Evolutionary conservation across 2,797 vertebrate genomes (phyloP).

Genomic region (Cheirogaleus major): DNA sequence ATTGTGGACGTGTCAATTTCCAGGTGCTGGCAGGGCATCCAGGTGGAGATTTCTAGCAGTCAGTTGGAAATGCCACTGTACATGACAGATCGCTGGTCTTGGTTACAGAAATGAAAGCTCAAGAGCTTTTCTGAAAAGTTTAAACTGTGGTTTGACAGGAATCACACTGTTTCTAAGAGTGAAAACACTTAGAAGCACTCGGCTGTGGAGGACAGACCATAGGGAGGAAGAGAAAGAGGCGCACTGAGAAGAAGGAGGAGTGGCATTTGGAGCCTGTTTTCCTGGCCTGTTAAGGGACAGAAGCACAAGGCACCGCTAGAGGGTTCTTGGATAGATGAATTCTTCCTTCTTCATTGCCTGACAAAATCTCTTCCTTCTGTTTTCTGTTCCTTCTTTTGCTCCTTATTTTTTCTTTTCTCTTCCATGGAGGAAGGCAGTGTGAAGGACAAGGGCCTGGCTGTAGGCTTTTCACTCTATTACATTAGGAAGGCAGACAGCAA

Average conservation of each 20-base stretch:
- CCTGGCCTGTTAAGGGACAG: neutral
- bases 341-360: neutral
- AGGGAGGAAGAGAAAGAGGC: slow-evolving; percentile 28
- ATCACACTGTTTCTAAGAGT: slow-evolving; percentile 61
- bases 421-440: neutral
- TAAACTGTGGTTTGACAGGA: slow-evolving; percentile 73
- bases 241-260: neutral
- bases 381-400: neutral
- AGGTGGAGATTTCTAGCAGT: slow-evolving; percentile 57
- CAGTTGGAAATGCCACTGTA: slow-evolving; percentile 57
- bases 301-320: neutral
- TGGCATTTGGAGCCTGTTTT: neutral
- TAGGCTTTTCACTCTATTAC: neutral
- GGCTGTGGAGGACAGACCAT: slow-evolving; percentile 40
- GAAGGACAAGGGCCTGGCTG: accelerated
- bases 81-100: slow-evolving; percentile 67
- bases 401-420: neutral
- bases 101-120: slow-evolving; percentile 69
- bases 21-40: neutral
- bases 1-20: neutral
- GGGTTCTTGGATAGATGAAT: neutral
- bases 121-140: slow-evolving; percentile 72
- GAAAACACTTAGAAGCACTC: slow-evolving; percentile 58
- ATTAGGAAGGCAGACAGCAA: neutral
- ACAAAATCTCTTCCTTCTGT: neutral